These are phyloP conservation scores for Drosophila rhopaloa DNA, from an alignment of 1,140 invertebrate species.

Conservation along the genomic window DNA sequence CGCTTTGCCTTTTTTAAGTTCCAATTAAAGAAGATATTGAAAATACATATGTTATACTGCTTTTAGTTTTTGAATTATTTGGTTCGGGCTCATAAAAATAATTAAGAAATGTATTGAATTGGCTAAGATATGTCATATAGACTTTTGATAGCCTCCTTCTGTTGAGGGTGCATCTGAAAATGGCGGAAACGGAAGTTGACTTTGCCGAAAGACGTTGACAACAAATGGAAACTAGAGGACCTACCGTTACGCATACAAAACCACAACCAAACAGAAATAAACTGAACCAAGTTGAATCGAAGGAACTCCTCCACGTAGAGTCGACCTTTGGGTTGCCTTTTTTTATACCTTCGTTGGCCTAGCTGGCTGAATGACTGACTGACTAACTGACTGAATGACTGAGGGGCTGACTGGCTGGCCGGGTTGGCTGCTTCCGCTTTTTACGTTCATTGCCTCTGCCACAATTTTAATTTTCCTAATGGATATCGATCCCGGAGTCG, in stretches of 20 bases:
- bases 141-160: no score
- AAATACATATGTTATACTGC: no score
- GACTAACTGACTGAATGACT: conserved; percentile 41
- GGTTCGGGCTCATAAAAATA: no score
- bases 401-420: conserved; percentile 57
- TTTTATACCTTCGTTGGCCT: conserved; percentile 33
- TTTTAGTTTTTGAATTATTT: no score
- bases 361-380: conserved; percentile 33
- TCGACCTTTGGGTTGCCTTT: conserved; percentile 47
- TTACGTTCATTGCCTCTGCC: conserved; percentile 85
- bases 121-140: no score
- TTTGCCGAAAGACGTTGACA: conserved; percentile 28
- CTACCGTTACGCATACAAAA: conserved; percentile 13
- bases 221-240: conserved; percentile 18
- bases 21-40: no score
- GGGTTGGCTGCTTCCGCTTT: conserved; percentile 76
- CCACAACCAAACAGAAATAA: conserved; percentile 3
- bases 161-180: neutral
- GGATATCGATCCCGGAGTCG: conserved; percentile 82
- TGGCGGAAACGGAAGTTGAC: conserved; percentile 60
- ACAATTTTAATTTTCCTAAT: conserved; percentile 85
- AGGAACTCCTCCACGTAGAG: conserved; percentile 23
- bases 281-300: conserved; percentile 8
- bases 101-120: no score
- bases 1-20: no score